Conservation (phyloP, 1,140 invertebrate genomes). For the Centruroides vittatus region DNA sequence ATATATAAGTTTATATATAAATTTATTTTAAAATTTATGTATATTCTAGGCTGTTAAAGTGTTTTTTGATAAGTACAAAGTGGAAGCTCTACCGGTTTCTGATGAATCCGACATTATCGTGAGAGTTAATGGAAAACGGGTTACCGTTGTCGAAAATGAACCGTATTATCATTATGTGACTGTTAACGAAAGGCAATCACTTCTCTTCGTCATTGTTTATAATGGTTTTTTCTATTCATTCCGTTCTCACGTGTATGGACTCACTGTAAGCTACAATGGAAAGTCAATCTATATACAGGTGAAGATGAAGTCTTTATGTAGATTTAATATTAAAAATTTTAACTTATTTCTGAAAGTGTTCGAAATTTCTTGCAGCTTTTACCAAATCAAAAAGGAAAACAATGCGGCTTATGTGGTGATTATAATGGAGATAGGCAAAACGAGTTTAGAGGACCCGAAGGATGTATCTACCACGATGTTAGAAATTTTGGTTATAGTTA, state of each 20-base stretch:
- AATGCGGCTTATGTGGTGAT: conserved; percentile 19
- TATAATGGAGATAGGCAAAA: conserved; percentile 15
- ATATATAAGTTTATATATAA: not conserved
- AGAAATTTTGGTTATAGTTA: conserved; percentile 12
- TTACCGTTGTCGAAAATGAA: not conserved
- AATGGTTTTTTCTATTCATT: conserved; percentile 10
- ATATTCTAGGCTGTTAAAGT: conserved; percentile 9
- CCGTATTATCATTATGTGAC: conserved; percentile 7
- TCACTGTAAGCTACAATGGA: conserved; percentile 12
- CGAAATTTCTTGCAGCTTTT: not conserved
- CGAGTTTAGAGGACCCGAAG: conserved; percentile 9
- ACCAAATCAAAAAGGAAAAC: conserved; percentile 8
- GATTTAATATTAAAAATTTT: not conserved
- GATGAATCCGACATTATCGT: conserved; percentile 11
- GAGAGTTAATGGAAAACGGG: conserved; percentile 5
- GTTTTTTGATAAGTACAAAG: conserved; percentile 11
- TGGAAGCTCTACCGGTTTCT: conserved; percentile 11
- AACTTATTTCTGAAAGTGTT: not conserved
- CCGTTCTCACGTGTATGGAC: conserved; percentile 12
- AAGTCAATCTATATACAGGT: conserved; percentile 6
- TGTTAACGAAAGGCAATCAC: not conserved
- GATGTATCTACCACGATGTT: conserved; percentile 9
- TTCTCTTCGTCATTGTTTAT: conserved; percentile 3
- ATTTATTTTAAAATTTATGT: not conserved
- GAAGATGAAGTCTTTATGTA: not conserved